These are phyloP conservation scores for Carposina sasakii DNA, from an alignment of 1,140 invertebrate genomes.

Conservation along the genomic window DNA sequence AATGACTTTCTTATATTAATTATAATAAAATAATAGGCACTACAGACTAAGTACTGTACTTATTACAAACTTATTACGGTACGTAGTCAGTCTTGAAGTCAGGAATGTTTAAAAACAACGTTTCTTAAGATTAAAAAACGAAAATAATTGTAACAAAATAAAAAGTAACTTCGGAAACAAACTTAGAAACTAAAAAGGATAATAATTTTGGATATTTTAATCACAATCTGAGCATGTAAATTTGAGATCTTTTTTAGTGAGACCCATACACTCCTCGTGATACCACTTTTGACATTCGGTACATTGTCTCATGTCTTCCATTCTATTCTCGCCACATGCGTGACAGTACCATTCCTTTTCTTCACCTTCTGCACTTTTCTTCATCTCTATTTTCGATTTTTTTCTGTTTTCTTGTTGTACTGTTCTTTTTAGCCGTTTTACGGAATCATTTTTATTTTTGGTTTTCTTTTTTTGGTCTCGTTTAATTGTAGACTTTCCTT, in stretches of 20 bases:
- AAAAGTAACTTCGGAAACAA: neutral
- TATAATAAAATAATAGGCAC: conserved; percentile 11
- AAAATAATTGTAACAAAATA: conserved; percentile 5
- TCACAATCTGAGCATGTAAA: conserved; percentile 10
- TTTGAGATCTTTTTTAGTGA: neutral
- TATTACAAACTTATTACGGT: conserved; percentile 19
- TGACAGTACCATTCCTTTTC: conserved; percentile 1
- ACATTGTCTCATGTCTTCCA: neutral
- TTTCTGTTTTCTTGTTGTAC: conserved; percentile 6
- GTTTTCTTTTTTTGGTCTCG: conserved; percentile 11
- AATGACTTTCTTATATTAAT: conserved; percentile 20
- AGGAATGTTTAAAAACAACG: too few species aligned
- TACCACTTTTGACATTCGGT: neutral
- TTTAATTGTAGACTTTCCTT: conserved; percentile 6
- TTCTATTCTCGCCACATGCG: neutral
- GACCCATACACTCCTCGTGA: neutral
- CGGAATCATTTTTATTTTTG: conserved; percentile 1
- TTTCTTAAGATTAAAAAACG: conserved; percentile 13
- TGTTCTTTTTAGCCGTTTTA: neutral
- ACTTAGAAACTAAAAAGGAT: conserved; percentile 5
- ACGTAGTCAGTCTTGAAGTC: conserved; percentile 20
- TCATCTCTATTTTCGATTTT: conserved; percentile 8
- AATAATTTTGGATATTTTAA: conserved; percentile 10
- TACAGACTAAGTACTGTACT: conserved; percentile 2
- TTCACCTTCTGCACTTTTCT: conserved; percentile 10